Evolutionary conservation across 2,888 invertebrate genomes (phyloP), one percentile per base, ranked within the genome.

Genomic region (Lycocerus yunnanus): DNA sequence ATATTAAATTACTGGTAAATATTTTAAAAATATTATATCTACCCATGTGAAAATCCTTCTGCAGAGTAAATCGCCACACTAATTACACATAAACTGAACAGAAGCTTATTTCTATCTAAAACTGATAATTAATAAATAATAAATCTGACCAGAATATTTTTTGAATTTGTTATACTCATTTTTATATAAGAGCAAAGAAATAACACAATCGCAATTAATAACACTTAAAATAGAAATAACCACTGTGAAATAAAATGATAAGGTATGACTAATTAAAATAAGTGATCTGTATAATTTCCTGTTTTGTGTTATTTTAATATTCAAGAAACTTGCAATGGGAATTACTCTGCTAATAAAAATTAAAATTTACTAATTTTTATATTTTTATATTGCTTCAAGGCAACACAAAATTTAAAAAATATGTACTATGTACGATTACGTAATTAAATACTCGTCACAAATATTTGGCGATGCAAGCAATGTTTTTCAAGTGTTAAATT

Each of bases 11-110:
- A 43, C 6, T 6, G n/a, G n/a, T n/a, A n/a, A n/a, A n/a, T 58
- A 24, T 1, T 58, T n/a, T 11, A 9, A 5, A 21, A 61, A 58
- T 15, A 58, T n/a, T 43, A 15, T 9, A 24, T 58, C 24, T 24
- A 59, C 71, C 67, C 27, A 71, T 67, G 8, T 27, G 71, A 71
- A 14, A 67, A 67, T 13, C 21, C 71, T 58, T 71, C 21, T 65
- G 21, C 11, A n/a, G 20, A 18, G n/a, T 21, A 65, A 20, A 18
- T 61, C 15, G 21, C 10, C 18, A 65, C 20, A 14, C 11, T 20
- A 20, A 20, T n/a, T 14, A n/a, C n/a, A 11, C 18, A 20, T 14
- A 65, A n/a, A 65, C 16, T 20, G 1, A 65, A 8, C 3, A 20
- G n/a, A 14, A 43, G n/a, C 1, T n/a, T 43, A 8, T n/a, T n/a